A percentile compares a stretch with the other conserved stretches of the same genome.
phyloP scores from a whole-genome alignment of 2,797 vertebrate species.

The Luscinia luscinia region DNA sequence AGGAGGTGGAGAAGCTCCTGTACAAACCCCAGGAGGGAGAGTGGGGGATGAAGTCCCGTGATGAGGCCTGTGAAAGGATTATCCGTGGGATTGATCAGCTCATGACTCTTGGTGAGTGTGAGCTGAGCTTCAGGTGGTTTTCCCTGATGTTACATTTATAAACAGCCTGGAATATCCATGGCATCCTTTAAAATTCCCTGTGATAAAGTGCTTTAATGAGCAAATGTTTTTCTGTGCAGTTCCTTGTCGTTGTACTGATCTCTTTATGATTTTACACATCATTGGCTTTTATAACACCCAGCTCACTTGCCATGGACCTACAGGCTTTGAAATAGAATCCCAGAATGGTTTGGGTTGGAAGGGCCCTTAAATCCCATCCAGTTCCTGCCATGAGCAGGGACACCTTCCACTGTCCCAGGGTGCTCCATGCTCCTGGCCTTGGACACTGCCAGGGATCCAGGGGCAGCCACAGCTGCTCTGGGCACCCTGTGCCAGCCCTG shows the following conservation, averaged over 20 bases:
- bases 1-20: constrained; percentile 91
- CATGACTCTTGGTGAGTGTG: constrained; percentile 84
- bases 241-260: background rate
- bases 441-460: background rate
- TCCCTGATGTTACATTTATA: background rate
- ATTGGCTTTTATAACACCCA: background rate
- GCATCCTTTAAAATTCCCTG: background rate
- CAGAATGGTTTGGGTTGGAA: background rate
- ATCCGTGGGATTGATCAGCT: constrained; percentile 89
- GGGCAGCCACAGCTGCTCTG: background rate
- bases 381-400: background rate
- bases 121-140: background rate
- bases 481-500: accelerated
- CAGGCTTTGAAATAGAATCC: background rate
- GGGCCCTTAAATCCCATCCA: background rate
- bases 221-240: background rate
- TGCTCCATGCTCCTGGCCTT: background rate
- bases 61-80: constrained; percentile 90
- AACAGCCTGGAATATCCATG: background rate
- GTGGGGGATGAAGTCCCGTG: constrained; percentile 88
- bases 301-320: background rate
- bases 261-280: background rate
- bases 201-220: background rate
- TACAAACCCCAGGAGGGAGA: constrained; percentile 91
- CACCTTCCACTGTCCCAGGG: background rate